Percentiles rank a stretch among this genome's conserved stretches.
Conservation (phyloP, 2,113 vertebrate genomes). For the Casuarius casuarius region DNA sequence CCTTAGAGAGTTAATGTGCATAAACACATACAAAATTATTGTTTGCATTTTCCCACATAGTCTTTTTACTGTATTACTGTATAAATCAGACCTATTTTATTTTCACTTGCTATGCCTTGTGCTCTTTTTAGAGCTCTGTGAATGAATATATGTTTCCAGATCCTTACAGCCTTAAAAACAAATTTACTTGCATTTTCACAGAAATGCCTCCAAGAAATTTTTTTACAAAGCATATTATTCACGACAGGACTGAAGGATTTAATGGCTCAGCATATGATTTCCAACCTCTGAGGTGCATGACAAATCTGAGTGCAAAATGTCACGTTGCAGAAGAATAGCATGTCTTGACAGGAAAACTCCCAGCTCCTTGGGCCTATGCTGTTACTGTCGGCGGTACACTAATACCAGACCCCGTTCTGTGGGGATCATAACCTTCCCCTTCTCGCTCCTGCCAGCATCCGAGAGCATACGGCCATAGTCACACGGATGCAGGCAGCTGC, state of each 20-base stretch:
- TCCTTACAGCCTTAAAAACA: conserved; percentile 6
- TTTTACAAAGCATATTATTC: neutral
- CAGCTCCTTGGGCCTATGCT: neutral
- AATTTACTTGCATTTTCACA: conserved; percentile 4
- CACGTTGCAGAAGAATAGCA: neutral
- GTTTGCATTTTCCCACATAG: conserved; percentile 16
- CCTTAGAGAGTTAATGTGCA: conserved; percentile 50
- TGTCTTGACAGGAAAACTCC: neutral
- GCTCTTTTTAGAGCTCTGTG: neutral
- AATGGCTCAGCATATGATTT: neutral
- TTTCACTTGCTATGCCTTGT: conserved; percentile 23
- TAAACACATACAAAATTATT: conserved; percentile 42
- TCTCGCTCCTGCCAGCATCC: neutral
- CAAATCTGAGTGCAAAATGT: neutral
- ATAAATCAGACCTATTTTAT: conserved; percentile 53
- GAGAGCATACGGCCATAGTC: neutral
- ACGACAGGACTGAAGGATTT: neutral
- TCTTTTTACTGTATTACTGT: conserved; percentile 24
- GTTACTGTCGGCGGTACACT: neutral
- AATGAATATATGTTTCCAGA: conserved; percentile 8
- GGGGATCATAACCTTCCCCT: neutral
- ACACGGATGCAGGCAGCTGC: neutral
- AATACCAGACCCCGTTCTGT: neutral
- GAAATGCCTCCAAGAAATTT: neutral
- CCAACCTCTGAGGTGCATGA: neutral